These are phyloP conservation scores for Popillia japonica DNA, from an alignment of 1,140 invertebrate genomes.

Conservation along the genomic window DNA sequence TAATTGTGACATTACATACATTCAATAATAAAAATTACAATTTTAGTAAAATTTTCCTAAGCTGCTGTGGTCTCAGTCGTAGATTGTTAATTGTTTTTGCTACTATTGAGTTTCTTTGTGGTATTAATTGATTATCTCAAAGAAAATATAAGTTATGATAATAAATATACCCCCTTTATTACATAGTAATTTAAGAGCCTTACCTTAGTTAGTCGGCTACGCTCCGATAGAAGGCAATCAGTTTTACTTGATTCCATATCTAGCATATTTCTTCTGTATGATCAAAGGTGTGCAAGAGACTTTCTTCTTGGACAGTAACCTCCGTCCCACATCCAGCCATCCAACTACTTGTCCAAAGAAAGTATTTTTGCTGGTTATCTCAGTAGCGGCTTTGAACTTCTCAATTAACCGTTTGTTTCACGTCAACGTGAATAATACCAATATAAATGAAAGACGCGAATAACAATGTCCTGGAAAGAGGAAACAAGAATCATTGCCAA, in stretches of 20 bases:
- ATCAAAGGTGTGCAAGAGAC: not conserved
- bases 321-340: not conserved
- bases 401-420: not conserved
- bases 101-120: too few relatives aligned
- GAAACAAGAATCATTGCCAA: too few relatives aligned
- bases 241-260: slow-evolving; percentile 19
- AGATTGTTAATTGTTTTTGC: too few relatives aligned
- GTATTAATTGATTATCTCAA: too few relatives aligned
- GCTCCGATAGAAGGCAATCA: slow-evolving; percentile 3
- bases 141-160: too few relatives aligned
- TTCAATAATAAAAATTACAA: too few relatives aligned
- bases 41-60: too few relatives aligned
- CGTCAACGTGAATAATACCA: not conserved
- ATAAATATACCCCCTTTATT: too few relatives aligned
- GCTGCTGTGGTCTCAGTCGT: too few relatives aligned
- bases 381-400: not conserved
- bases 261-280: slow-evolving; percentile 5
- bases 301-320: not conserved
- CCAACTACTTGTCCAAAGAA: not conserved
- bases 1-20: too few relatives aligned
- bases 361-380: not conserved
- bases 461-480: not conserved
- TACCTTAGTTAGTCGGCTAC: not conserved
- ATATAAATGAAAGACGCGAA: not conserved
- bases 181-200: too few relatives aligned